Conservation (phyloP, 2,797 vertebrate species). For the Pteronotus mesoamericanus region DNA sequence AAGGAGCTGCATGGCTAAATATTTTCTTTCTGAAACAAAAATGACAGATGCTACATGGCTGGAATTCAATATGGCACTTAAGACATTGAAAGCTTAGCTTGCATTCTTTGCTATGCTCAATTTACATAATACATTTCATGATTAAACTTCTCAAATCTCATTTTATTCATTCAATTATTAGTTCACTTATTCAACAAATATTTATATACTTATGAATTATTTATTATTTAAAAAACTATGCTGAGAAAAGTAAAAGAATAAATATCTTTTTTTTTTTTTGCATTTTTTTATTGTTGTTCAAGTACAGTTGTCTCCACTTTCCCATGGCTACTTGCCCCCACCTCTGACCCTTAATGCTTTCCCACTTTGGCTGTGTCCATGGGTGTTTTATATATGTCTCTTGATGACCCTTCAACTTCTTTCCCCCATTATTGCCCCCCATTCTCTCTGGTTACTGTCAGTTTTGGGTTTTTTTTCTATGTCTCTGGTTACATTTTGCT, state of each 20-base stretch:
- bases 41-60: not conserved
- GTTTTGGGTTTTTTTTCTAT: too few relatives aligned
- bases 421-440: too few relatives aligned
- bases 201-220: not conserved
- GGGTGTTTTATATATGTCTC: too few relatives aligned
- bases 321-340: too few relatives aligned
- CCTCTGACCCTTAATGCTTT: too few relatives aligned
- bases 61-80: not conserved
- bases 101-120: not conserved
- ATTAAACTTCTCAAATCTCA: not conserved
- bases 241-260: not conserved
- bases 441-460: too few relatives aligned
- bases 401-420: too few relatives aligned
- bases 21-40: conserved; percentile 19
- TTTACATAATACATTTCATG: not conserved
- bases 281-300: too few relatives aligned
- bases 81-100: not conserved
- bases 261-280: too few relatives aligned
- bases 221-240: not conserved
- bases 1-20: not conserved
- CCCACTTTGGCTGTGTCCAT: too few relatives aligned
- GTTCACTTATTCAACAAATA: not conserved
- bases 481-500: too few relatives aligned
- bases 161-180: not conserved
- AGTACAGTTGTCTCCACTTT: too few relatives aligned